Base-by-base conservation (phyloP, 2,888 invertebrate genomes). In the Drosophila mayaguana region DNA sequence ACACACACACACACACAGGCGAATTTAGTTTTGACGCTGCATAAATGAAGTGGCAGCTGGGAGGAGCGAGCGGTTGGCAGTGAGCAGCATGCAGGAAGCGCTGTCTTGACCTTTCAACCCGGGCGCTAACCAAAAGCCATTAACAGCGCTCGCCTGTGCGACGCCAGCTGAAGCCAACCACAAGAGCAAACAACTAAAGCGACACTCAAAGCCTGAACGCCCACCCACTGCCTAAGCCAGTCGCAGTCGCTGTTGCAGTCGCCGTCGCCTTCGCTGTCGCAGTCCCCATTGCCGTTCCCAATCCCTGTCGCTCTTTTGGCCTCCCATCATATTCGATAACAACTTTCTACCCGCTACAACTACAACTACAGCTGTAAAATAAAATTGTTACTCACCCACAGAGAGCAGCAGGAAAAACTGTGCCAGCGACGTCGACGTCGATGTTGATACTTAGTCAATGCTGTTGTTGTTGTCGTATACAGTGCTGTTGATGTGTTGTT, bases 311-410 rank as follows among this genome's bases (percentile, higher is more conserved):
- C 67, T 48, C 53, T 50, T 53, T 54, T 69, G 51, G 69, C 53
- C 73, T 63, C 60, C 61, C 77, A 74, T 81, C 75, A 74, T 75
- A 79, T 87, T 86, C 89, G 77, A 89, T 86, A 88, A 88, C 89
- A 87, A 87, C 84, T 85, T 85, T 85, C 84, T 85, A 84, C 66
- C 76, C 75, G 76, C 40, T 40, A 40, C 72, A 67, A 80, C 72
- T 38, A 38, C 71, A 67, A 80, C 72, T 40, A 45, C 59, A 68
- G 46, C 51, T 36, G 18, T 38, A 38, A 53, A 60, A 57, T 14
- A 57, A 76, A 63, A 57, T 77, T 83, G 83, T 75, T 81, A 86
- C 80, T 78, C 80, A 80, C 80, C 81, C 80, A 81, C 80, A 70
- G 75, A 81, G 81, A 66, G 73, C 64, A 67, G 72, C 62, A 67